Evolutionary conservation across 1,140 invertebrate genomes (phyloP).

Genomic region (Ganaspis sp.): DNA sequence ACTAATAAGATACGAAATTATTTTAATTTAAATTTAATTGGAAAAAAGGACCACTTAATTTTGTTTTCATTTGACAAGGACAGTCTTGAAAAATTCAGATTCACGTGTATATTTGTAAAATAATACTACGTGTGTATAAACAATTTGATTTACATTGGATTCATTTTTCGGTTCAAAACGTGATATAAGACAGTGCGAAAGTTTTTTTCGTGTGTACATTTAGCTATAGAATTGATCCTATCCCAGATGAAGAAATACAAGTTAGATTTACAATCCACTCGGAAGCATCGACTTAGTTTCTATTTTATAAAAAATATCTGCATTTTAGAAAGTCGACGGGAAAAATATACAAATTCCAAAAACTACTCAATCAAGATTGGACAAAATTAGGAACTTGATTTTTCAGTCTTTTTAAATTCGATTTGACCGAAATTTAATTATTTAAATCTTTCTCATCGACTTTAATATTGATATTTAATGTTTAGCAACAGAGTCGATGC

Average conservation of each 20-base stretch:
- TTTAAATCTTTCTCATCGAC: not conserved
- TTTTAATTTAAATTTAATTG: no score
- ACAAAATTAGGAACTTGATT: not conserved
- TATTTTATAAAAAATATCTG: not conserved
- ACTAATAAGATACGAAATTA: no score
- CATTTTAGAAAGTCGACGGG: not conserved
- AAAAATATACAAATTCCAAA: not conserved
- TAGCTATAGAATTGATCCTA: slow-evolving; percentile 19
- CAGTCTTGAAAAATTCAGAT: not conserved
- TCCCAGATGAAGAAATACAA: slow-evolving; percentile 23
- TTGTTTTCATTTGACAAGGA: no score
- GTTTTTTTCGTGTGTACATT: not conserved
- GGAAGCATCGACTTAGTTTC: slow-evolving; percentile 20
- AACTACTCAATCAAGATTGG: not conserved
- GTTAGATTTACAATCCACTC: slow-evolving; percentile 12
- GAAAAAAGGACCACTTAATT: no score
- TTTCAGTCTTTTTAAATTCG: not conserved
- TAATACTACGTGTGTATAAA: not conserved
- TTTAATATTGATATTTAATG: not conserved
- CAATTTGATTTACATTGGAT: not conserved
- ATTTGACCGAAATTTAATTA: not conserved
- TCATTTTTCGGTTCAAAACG: not conserved
- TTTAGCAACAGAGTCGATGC: not conserved
- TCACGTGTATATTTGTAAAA: not conserved
- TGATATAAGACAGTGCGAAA: slow-evolving; percentile 13